A percentile compares a stretch with the other conserved stretches of the same genome.
Evolutionary conservation across 2,797 vertebrate genomes (phyloP).

Genomic region (Macropus fuliginosus): DNA sequence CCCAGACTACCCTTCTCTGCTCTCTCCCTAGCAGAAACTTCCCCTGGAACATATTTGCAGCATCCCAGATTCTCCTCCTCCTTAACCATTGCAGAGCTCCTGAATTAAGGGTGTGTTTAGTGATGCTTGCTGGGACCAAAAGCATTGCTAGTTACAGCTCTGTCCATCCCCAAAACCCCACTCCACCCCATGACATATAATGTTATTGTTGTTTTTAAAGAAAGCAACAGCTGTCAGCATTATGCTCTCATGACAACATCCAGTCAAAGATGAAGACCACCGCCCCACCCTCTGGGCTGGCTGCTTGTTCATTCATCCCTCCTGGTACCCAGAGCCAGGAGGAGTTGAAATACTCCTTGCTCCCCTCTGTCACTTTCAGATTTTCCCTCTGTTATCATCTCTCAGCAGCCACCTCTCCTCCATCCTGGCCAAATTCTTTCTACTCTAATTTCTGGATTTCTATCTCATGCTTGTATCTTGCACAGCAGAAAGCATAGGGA

Average conservation of each 20-base stretch:
- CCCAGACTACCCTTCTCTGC: not conserved
- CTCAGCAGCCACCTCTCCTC: not conserved
- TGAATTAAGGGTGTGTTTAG: not conserved
- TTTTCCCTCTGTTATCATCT: not conserved
- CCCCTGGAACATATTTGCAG: not conserved
- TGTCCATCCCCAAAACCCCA: not conserved
- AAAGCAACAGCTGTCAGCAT: not conserved
- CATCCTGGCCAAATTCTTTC: not conserved
- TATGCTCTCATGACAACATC: not conserved
- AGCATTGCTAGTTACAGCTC: not conserved
- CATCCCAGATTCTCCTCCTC: not conserved
- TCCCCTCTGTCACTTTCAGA: not conserved
- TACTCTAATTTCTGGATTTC: not conserved
- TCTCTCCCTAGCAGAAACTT: not conserved
- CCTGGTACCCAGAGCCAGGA: not conserved
- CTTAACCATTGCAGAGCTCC: not conserved
- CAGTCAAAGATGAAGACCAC: not conserved
- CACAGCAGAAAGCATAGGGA: not conserved
- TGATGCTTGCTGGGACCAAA: not conserved
- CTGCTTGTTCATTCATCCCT: not conserved
- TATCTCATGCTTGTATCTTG: not conserved
- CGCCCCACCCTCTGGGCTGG: not conserved
- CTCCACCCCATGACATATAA: not conserved
- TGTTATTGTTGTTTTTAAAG: not conserved
- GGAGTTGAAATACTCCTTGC: not conserved